phyloP scores from a whole-genome alignment of 64 coral and sea anemone species.

The Astreopora myriophthalma region DNA sequence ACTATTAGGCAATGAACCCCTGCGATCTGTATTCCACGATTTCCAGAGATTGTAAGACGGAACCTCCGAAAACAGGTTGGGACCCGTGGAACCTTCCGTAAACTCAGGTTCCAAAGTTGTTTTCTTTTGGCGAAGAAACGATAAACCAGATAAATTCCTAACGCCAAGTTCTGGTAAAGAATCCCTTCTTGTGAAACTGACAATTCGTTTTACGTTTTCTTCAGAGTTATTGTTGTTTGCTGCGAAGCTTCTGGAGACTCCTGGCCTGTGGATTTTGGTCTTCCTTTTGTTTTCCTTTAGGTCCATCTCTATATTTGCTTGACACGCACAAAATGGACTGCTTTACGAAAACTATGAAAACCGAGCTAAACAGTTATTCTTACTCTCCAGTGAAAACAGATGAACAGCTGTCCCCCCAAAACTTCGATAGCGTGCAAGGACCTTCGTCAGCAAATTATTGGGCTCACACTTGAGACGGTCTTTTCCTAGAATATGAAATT shows the following conservation, averaged over 20 bases:
- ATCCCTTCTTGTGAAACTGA: not conserved
- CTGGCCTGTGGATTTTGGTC: slow-evolving; percentile 11
- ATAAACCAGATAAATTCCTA: not conserved
- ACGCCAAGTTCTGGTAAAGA: not conserved
- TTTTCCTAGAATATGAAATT: not conserved
- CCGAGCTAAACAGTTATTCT: too few relatives aligned
- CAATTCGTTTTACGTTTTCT: not conserved
- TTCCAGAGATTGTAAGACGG: slow-evolving; percentile 33
- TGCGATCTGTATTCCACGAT: not conserved
- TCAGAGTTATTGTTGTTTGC: not conserved
- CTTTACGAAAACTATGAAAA: too few relatives aligned
- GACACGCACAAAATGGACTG: too few relatives aligned
- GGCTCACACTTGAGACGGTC: too few relatives aligned
- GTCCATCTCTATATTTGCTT: too few relatives aligned
- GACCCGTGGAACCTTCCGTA: not conserved
- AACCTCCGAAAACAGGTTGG: not conserved
- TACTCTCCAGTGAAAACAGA: too few relatives aligned
- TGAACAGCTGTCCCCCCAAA: too few relatives aligned
- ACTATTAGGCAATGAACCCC: not conserved
- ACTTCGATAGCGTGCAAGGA: too few relatives aligned
- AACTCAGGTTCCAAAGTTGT: not conserved
- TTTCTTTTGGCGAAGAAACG: not conserved
- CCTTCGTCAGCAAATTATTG: too few relatives aligned
- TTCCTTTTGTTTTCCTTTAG: not conserved
- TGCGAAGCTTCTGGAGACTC: not conserved